Conservation (phyloP, 2,888 invertebrate species). For the Troglohyphantes excavatus region DNA sequence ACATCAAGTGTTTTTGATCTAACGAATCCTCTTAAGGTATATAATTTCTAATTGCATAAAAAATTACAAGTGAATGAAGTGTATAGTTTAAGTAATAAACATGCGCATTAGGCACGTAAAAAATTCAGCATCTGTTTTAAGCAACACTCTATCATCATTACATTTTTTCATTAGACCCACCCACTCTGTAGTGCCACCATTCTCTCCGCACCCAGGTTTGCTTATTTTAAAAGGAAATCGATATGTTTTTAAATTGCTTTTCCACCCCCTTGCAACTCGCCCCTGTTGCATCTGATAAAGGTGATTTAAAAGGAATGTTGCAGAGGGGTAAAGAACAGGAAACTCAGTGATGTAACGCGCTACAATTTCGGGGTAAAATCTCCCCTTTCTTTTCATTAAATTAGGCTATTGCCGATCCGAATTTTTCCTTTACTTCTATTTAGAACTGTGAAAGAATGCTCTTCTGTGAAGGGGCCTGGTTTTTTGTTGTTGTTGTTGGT, state of each 20-base stretch:
- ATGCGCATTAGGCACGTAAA: not conserved
- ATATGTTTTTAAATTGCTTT: slow-evolving; percentile 76
- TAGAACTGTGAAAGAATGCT: slow-evolving; percentile 29
- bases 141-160: slow-evolving; percentile 50
- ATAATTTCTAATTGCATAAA: no score
- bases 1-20: no score
- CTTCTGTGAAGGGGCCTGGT: not conserved
- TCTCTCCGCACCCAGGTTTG: slow-evolving; percentile 7
- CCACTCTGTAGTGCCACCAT: not conserved
- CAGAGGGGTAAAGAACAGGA: slow-evolving; percentile 2
- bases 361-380: slow-evolving; percentile 16
- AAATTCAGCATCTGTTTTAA: slow-evolving; percentile 64
- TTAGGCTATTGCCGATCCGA: slow-evolving; percentile 50
- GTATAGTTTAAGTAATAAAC: not conserved
- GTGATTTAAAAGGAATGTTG: slow-evolving; percentile 65
- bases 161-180: slow-evolving; percentile 4
- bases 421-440: slow-evolving; percentile 37
- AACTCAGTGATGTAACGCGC: slow-evolving; percentile 3
- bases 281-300: slow-evolving; percentile 70
- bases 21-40: no score
- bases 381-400: slow-evolving; percentile 49
- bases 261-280: slow-evolving; percentile 29
- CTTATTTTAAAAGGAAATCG: slow-evolving; percentile 76
- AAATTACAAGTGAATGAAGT: no score
- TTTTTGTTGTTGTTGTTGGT: slow-evolving; percentile 14